Percentiles rank a stretch among this genome's conserved stretches.
Conservation (phyloP, 2,888 invertebrate genomes). For the Tachystola acroxantha region DNA sequence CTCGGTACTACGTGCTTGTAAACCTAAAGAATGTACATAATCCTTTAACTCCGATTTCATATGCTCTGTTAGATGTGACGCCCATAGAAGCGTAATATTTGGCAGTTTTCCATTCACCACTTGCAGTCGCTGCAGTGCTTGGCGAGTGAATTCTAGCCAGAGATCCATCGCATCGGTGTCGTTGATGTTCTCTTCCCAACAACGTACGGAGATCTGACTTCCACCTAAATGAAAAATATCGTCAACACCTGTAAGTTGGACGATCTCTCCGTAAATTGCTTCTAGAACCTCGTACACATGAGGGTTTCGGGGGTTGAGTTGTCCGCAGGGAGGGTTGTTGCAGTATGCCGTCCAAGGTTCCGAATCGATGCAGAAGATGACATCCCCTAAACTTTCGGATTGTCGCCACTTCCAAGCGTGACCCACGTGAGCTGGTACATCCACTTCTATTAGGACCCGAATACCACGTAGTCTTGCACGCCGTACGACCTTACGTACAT, state of each 20-base stretch:
- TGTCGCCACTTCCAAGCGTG: constrained; percentile 89
- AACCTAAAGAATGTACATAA: constrained; percentile 33
- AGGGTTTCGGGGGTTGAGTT: constrained; percentile 86
- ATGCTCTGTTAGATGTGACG: constrained; percentile 35
- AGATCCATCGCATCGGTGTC: constrained; percentile 81
- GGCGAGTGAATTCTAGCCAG: constrained; percentile 85
- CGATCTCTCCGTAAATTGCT: constrained; percentile 84
- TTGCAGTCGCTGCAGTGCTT: constrained; percentile 77
- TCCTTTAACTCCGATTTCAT: constrained; percentile 40
- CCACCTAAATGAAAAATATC: constrained; percentile 90
- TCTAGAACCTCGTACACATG: constrained; percentile 83
- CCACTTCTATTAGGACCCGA: constrained; percentile 90
- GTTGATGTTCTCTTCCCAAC: constrained; percentile 82
- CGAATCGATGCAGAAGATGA: constrained; percentile 85
- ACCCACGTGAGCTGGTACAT: constrained; percentile 90
- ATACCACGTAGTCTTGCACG: constrained; percentile 90
- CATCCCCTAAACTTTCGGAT: constrained; percentile 80
- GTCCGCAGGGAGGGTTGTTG: constrained; percentile 89
- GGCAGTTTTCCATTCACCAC: constrained; percentile 62
- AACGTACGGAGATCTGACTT: constrained; percentile 84
- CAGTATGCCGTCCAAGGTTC: constrained; percentile 85
- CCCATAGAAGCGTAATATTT: constrained; percentile 47
- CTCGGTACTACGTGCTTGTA: constrained; percentile 81
- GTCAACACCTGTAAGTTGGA: constrained; percentile 84
- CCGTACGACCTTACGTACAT: constrained; percentile 83